A percentile compares a stretch with the other conserved stretches of the same genome.
Conservation (phyloP, 2,797 vertebrate genomes). For the Scolopax bukidnonensis region DNA sequence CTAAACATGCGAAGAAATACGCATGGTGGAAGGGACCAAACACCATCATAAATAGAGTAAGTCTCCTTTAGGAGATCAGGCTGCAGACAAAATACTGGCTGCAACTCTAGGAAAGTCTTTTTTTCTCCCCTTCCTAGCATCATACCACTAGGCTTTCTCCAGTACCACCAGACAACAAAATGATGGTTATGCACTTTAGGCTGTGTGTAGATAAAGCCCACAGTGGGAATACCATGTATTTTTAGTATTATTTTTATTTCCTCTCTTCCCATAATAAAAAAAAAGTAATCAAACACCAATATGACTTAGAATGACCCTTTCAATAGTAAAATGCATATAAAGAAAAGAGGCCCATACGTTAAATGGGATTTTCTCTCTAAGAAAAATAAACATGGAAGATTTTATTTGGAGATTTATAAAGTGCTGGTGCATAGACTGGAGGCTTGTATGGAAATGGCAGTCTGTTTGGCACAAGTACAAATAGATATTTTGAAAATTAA, state of each 20-base stretch:
- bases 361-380: slow-evolving; percentile 4
- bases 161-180: background rate
- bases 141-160: background rate
- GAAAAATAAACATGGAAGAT: slow-evolving; percentile 36
- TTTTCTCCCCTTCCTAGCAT: background rate
- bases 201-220: background rate
- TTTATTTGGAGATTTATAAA: slow-evolving; percentile 42
- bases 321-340: background rate
- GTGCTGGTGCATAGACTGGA: background rate
- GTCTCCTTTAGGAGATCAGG: background rate
- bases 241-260: background rate
- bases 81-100: background rate
- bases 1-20: background rate
- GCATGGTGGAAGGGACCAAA: background rate
- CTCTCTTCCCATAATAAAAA: background rate
- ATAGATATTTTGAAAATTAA: slow-evolving; percentile 31
- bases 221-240: background rate
- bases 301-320: background rate
- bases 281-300: background rate
- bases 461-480: slow-evolving; percentile 15
- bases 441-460: background rate
- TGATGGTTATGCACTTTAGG: background rate
- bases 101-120: background rate
- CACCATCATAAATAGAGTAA: background rate
- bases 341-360: background rate